Percentiles rank a stretch among this genome's conserved stretches.
Conservation (phyloP, 2,113 vertebrate species). For the Nothoprocta perdicaria region DNA sequence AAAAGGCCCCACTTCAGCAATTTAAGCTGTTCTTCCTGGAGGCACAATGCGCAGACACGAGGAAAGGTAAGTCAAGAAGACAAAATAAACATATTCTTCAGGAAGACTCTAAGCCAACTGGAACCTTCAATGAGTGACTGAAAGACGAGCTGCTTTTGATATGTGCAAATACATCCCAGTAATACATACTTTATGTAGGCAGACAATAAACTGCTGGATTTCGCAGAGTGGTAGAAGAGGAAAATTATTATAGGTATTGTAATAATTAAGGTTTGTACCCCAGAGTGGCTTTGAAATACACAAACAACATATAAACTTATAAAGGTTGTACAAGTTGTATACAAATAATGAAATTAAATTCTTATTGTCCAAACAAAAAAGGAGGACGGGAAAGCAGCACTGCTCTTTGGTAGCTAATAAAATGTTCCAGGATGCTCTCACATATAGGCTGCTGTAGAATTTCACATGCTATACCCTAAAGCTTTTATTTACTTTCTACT, state of each 20-base stretch:
- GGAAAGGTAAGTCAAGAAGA: conserved; percentile 81
- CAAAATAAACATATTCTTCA: conserved; percentile 83
- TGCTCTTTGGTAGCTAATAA: background rate
- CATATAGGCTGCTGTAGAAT: background rate
- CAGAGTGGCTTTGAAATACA: conserved; percentile 22
- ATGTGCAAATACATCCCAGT: conserved; percentile 31
- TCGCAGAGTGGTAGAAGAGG: background rate
- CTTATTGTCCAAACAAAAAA: background rate
- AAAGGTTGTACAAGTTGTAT: background rate
- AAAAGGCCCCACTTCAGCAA: conserved; percentile 71
- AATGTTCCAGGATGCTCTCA: background rate
- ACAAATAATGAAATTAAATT: background rate
- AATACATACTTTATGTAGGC: background rate
- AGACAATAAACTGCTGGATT: background rate
- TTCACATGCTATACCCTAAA: background rate
- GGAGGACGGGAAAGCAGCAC: background rate
- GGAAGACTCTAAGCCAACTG: conserved; percentile 71
- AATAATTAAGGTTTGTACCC: background rate
- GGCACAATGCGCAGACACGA: conserved; percentile 82
- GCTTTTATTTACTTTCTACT: background rate
- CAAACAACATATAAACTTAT: background rate
- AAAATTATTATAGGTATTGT: background rate
- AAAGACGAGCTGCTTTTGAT: conserved; percentile 53
- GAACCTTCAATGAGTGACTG: conserved; percentile 61
- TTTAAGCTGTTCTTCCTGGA: conserved; percentile 80